Conservation (phyloP, 2,888 invertebrate genomes). For the Dasypogon diadema region DNA sequence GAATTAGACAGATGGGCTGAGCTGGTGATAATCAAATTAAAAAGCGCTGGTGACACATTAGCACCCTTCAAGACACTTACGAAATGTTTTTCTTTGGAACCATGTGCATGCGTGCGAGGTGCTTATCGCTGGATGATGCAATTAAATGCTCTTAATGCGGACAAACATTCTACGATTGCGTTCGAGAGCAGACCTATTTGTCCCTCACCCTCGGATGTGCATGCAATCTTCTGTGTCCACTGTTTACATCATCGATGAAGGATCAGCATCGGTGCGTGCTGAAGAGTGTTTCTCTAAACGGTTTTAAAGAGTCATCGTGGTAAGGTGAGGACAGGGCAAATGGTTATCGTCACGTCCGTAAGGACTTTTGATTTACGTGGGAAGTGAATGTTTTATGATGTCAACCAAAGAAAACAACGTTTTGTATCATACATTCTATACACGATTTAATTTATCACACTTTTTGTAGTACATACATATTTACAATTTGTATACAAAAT, state of each 20-base stretch:
- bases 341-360: not conserved
- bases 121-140: conserved; percentile 39
- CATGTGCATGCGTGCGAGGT: conserved; percentile 27
- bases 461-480: conserved; percentile 52
- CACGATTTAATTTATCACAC: conserved; percentile 56
- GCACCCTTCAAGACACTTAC: conserved; percentile 17
- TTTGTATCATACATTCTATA: conserved; percentile 47
- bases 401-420: not conserved
- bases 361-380: not conserved
- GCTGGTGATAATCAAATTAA: conserved; percentile 48
- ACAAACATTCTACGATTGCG: conserved; percentile 34
- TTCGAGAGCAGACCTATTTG: not conserved
- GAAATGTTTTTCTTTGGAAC: conserved; percentile 35
- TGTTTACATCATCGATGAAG: conserved; percentile 34
- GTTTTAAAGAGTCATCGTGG: conserved; percentile 14
- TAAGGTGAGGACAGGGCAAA: not conserved
- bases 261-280: conserved; percentile 31
- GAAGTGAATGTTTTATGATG: not conserved
- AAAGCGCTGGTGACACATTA: conserved; percentile 39
- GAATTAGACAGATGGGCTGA: conserved; percentile 49
- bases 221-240: conserved; percentile 1
- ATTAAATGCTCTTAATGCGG: conserved; percentile 42
- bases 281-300: conserved; percentile 32
- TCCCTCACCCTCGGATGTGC: conserved; percentile 8
- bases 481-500: conserved; percentile 56